Evolutionary conservation across 2,888 invertebrate species (phyloP).

Genomic region (Elmis aenea): DNA sequence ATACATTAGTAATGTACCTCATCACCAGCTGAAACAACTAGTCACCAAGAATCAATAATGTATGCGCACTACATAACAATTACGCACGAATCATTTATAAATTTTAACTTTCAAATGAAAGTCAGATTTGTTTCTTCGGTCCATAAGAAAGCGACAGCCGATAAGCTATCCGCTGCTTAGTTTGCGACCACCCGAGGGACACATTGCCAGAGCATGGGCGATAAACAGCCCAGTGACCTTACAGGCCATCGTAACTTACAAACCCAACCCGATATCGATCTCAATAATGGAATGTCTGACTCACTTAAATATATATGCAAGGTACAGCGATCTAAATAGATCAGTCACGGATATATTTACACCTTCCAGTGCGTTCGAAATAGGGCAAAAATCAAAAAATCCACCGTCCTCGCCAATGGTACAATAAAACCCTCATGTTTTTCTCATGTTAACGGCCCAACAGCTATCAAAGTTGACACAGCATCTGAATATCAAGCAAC

Average conservation of each 20-base stretch:
- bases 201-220: slow-evolving; percentile 23
- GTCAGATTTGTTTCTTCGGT: slow-evolving; percentile 16
- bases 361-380: not conserved
- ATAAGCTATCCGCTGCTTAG: slow-evolving; percentile 21
- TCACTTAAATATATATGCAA: slow-evolving; percentile 19
- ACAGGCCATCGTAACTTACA: slow-evolving; percentile 22
- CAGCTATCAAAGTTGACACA: too few relatives aligned
- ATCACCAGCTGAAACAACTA: too few relatives aligned
- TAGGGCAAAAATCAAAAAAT: not conserved
- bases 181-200: slow-evolving; percentile 24
- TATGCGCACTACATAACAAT: too few relatives aligned
- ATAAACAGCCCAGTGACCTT: slow-evolving; percentile 22
- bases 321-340: slow-evolving; percentile 17
- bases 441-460: too few relatives aligned
- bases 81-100: too few relatives aligned
- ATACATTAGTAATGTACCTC: too few relatives aligned
- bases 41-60: too few relatives aligned
- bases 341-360: slow-evolving; percentile 9
- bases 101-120: slow-evolving; percentile 12
- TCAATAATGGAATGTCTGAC: slow-evolving; percentile 30
- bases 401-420: too few relatives aligned
- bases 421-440: not conserved
- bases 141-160: slow-evolving; percentile 16
- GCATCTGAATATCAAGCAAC: too few relatives aligned
- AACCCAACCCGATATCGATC: slow-evolving; percentile 29